Base-by-base conservation (phyloP, 2,113 vertebrate genomes). In the Haliaeetus leucogaster region DNA sequence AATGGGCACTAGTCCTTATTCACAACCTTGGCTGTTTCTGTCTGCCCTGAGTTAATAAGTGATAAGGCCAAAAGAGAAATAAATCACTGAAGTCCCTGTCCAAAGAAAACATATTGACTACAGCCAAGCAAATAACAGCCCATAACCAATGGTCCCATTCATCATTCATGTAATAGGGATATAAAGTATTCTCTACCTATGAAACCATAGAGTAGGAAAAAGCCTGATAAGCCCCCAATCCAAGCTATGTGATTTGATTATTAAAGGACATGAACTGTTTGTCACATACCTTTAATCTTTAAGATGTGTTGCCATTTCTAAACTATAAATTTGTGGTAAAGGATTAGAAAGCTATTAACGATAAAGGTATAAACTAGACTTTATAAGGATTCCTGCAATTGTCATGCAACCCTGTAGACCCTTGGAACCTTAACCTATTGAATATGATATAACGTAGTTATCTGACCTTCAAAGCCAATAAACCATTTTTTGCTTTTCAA, bases 101-200 rank as follows among this genome's bases (percentile, higher is more conserved):
- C 98, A 98, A 98, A 98, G 98, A 98, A 98, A 98, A 98, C 98
- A 98, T 98, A 98, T 98, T 98, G 98, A 98, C 98, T 98, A 98
- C 96, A 98, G 97, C 98, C 98, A 98, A 98, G 98, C 98, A 98
- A 98, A 98, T 98, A 98, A 98, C 98, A 98, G 98, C 97, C 97
- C 96, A 97, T 98, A 98, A 98, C 95, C 98, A 97, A 97, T 82
- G 94, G 95, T 90, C 96, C 97, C 97, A 98, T 99, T 98, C 98
- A 98, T 98, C 98, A 99, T 98, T 98, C 97, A 97, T 95, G 97
- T 98, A 98, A 98, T 98, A 98, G 98, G 97, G 97, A 97, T 98
- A 98, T 98, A 98, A 98, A 98, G 97, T 98, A 97, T 98, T 98
- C 97, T 96, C 97, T 98, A 98, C 97, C 98, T 97, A 97, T 97